Base-by-base conservation (phyloP, 2,888 invertebrate genomes). In the Anticlea derivata region DNA sequence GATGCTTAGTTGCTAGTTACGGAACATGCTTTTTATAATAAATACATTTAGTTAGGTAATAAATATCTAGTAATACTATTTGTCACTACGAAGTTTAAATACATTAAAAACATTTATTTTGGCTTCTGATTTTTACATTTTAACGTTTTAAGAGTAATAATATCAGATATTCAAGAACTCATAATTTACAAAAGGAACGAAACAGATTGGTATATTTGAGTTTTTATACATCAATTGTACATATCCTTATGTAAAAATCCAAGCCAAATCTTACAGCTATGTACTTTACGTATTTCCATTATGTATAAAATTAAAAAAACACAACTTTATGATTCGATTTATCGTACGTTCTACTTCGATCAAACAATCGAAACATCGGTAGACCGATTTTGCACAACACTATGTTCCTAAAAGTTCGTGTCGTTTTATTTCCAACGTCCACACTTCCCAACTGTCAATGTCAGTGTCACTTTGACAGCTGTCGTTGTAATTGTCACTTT, bases 241-340 rank as follows among this genome's bases (percentile, higher is more conserved):
- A 22, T 23, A 39, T 47, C 29, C 13, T 30, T 27, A 59, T 64
- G 50, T 66, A 59, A 70, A 68, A 65, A 53, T 57, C 65, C 54
- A 63, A 63, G 61, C 60, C 47, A 53, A 38, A 63, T 37, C 78
- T 80, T 83, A 82, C 61, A 58, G 58, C 76, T 81, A 85, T 74
- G 71, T 78, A 80, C 72, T 71, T 60, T 83, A 85, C 80, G 80
- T 83, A 84, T 82, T 78, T 47, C 12, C 37, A 8, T 34, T 82
- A 84, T 83, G 85, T 86, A 88, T 86, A 87, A 87, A 88, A 87
- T 84, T 85, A 12, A 31, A 83, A 17, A 87, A 83, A 83, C 78
- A 83, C 83, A 85, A 83, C 81, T 77, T 79, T 78, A 78, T 80
- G 83, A 80, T 79, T 82, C 74, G 78, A 77, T 73, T 67, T 70